These are phyloP conservation scores for Oscheius sp. DNA, from an alignment of 2,888 invertebrate species.

Conservation along the genomic window DNA sequence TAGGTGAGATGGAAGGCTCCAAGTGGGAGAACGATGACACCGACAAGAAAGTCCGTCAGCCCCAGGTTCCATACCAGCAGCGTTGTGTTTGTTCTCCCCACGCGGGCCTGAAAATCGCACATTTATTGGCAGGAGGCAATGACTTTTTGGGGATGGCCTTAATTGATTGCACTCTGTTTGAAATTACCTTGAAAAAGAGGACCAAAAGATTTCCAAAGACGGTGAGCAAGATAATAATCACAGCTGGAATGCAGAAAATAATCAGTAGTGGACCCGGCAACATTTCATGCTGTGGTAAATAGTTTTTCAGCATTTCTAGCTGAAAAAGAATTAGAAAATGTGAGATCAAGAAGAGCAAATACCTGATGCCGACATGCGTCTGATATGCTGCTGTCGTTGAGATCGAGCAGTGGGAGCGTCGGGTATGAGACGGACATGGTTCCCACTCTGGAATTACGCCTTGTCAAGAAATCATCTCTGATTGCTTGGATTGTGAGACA, in stretches of 20 bases:
- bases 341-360: background rate
- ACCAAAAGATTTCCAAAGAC: slow-evolving; percentile 69
- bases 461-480: background rate
- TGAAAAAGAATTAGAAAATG: slow-evolving; percentile 12
- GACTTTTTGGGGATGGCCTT: slow-evolving; percentile 7
- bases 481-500: background rate
- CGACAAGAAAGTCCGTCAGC: slow-evolving; percentile 70
- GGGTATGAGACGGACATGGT: slow-evolving; percentile 15
- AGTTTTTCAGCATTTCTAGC: slow-evolving; percentile 23
- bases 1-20: slow-evolving; percentile 66
- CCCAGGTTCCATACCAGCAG: slow-evolving; percentile 71
- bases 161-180: slow-evolving; percentile 7
- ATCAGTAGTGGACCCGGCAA: slow-evolving; percentile 39
- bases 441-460: slow-evolving; percentile 13
- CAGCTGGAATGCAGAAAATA: slow-evolving; percentile 63
- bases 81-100: slow-evolving; percentile 70
- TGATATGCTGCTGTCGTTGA: slow-evolving; percentile 23
- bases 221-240: slow-evolving; percentile 68
- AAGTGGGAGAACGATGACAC: slow-evolving; percentile 69
- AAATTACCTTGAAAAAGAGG: slow-evolving; percentile 65
- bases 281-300: slow-evolving; percentile 27
- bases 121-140: background rate
- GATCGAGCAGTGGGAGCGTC: slow-evolving; percentile 1
- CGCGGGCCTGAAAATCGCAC: slow-evolving; percentile 53
- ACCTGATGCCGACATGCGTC: slow-evolving; percentile 29